Conservation (phyloP, 2,888 invertebrate species). For the Cephonodes hylas region DNA sequence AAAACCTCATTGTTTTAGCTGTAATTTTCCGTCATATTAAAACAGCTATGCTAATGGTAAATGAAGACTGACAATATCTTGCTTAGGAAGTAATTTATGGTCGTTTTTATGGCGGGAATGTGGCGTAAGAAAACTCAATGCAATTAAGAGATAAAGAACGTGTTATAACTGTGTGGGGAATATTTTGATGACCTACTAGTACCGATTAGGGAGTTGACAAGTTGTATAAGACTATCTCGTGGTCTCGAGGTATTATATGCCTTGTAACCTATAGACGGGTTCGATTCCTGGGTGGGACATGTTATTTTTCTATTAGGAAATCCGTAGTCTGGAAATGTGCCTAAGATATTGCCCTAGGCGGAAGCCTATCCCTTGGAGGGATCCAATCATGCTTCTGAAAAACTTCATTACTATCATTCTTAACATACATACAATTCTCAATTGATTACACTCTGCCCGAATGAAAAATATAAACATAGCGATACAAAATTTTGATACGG, state of each 20-base stretch:
- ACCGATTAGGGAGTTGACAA: too few species aligned
- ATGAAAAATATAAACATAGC: not conserved
- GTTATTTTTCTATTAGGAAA: too few species aligned
- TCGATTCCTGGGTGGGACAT: too few species aligned
- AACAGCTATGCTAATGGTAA: not conserved
- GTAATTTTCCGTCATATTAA: not conserved
- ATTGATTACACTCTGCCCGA: not conserved
- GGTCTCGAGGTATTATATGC: too few species aligned
- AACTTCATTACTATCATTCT: too few species aligned
- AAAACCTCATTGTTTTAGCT: not conserved
- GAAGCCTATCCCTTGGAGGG: too few species aligned
- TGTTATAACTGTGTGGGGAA: not conserved
- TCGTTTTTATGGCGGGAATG: not conserved
- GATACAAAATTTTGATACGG: not conserved
- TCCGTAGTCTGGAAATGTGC: too few species aligned
- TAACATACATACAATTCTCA: too few species aligned
- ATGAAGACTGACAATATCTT: not conserved
- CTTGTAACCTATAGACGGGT: too few species aligned
- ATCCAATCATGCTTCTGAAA: too few species aligned
- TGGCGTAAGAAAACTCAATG: not conserved
- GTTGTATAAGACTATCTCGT: too few species aligned
- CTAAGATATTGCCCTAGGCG: too few species aligned
- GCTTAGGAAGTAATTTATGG: not conserved
- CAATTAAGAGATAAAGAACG: not conserved
- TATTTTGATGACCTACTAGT: not conserved